Evolutionary conservation across 30 jellyfish, hydroid and myxozoan species (phyloP), one percentile per base, ranked within the genome.

Genomic region (Cassiopea xamachana): DNA sequence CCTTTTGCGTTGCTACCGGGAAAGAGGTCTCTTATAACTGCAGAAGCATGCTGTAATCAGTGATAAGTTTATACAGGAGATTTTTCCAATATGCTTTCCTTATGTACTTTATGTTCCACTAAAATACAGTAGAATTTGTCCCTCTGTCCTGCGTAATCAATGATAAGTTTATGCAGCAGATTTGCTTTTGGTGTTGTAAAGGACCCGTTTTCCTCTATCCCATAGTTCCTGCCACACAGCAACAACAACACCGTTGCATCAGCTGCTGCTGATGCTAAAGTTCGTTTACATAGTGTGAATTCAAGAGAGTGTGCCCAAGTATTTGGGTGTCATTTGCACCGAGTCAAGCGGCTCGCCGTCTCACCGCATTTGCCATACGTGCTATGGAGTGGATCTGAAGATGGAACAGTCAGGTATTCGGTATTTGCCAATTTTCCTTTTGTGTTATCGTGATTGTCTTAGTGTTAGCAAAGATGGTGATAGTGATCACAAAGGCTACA

Each of bases 381-480:
- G 94, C 60, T 93, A 27, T 96, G 99, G 99, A 89, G 98, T 89
- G 98, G 98, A 9, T 89, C 98, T 45, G 99, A 96, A 82, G 99
- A 96, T 93, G 99, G 99, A 7, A 92, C 99, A 1, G 97, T 96
- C 45, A 85, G 99, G 99, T 96, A 85, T 7, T 19, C 1, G 48
- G 27, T 16, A n/a, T 69, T 60, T 19, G 12, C 67, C 1, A 6
- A 2, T 47, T 9, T 17, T 62, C 12, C 19, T 43, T 13, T 60
- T 4, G 48, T 81, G 64, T 45, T 59, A 27, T 27, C 39, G 39
- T 27, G 39, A 27, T 27, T 59, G 0, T 61, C 69, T 60, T 2
- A 48, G 19, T 27, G 39, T 27, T 80, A 27, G n/a, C 60, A 47
- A 0, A 3, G 39, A 1, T 5, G 2, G 48, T 16, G n/a, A 43